Conservation (phyloP, 2,113 vertebrate genomes). For the Thalassoma bifasciatum region DNA sequence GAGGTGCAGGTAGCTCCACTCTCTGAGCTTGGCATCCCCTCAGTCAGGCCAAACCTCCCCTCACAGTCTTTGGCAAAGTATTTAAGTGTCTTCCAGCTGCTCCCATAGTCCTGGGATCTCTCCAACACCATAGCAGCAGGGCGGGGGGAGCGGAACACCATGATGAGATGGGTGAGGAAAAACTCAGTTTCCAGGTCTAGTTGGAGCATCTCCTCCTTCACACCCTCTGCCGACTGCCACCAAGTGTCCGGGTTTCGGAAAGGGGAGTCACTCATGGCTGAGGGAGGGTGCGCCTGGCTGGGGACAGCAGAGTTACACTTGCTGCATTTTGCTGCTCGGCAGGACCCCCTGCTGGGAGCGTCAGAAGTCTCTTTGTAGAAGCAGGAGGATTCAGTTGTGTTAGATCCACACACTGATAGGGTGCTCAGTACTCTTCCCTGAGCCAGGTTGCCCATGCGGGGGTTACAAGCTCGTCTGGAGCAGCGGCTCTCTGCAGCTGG, state of each 20-base stretch:
- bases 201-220: conserved; percentile 85
- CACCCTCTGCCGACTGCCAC: conserved; percentile 92
- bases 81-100: conserved; percentile 89
- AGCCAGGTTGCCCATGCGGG: conserved; percentile 91
- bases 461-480: conserved; percentile 88
- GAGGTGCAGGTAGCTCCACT: conserved; percentile 62
- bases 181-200: conserved; percentile 92
- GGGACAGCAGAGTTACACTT: conserved; percentile 81
- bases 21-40: conserved; percentile 72
- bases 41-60: conserved; percentile 86
- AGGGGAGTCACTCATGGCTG: conserved; percentile 93
- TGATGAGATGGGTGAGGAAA: conserved; percentile 94
- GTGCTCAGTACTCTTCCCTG: conserved; percentile 85
- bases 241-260: conserved; percentile 91
- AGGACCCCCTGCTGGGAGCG: conserved; percentile 69
- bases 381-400: conserved; percentile 84
- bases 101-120: conserved; percentile 91
- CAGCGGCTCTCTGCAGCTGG: conserved; percentile 78
- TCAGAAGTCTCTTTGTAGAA: conserved; percentile 70
- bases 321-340: conserved; percentile 77
- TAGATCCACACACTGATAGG: conserved; percentile 84
- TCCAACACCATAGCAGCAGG: conserved; percentile 94
- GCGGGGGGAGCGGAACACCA: conserved; percentile 94
- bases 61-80: conserved; percentile 91
- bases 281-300: conserved; percentile 85